Evolutionary conservation across 2,888 invertebrate genomes (phyloP).

Genomic region (Clanis bilineata): DNA sequence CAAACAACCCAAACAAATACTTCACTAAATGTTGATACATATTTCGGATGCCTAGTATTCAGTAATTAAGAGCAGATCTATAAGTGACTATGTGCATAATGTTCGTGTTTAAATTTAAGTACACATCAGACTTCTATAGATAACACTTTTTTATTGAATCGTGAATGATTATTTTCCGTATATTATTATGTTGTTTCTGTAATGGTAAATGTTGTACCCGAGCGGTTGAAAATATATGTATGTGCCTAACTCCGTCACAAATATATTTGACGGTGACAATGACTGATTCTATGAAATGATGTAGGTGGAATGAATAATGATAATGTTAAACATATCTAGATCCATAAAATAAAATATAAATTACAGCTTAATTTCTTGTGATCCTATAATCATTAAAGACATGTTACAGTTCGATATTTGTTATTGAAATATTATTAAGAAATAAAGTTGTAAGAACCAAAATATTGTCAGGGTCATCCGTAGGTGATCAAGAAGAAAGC

Average conservation of each 20-base stretch:
- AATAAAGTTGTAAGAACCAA: constrained; percentile 18
- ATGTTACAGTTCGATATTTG: background rate
- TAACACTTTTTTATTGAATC: constrained; percentile 9
- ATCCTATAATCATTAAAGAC: background rate
- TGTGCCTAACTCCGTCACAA: constrained; percentile 14
- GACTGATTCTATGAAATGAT: constrained; percentile 28
- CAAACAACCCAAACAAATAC: constrained; percentile 72
- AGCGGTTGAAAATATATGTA: constrained; percentile 5
- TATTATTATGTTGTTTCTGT: background rate
- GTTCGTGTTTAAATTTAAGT: constrained; percentile 3
- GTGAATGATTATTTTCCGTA: constrained; percentile 3
- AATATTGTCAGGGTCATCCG: constrained; percentile 21
- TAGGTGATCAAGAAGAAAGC: constrained; percentile 35
- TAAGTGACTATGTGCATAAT: constrained; percentile 7
- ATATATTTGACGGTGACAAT: constrained; percentile 14
- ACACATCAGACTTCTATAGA: background rate
- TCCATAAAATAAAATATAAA: constrained; percentile 26
- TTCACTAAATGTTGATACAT: constrained; percentile 55
- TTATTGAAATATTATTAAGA: constrained; percentile 3
- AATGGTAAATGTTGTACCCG: constrained; percentile 2
- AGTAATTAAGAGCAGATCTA: constrained; percentile 14
- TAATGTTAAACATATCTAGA: constrained; percentile 24
- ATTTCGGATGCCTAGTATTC: background rate
- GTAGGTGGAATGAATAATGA: constrained; percentile 24
- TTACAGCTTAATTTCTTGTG: background rate